phyloP scores from a whole-genome alignment of 2,113 vertebrate genomes.

The Sorex araneus region DNA sequence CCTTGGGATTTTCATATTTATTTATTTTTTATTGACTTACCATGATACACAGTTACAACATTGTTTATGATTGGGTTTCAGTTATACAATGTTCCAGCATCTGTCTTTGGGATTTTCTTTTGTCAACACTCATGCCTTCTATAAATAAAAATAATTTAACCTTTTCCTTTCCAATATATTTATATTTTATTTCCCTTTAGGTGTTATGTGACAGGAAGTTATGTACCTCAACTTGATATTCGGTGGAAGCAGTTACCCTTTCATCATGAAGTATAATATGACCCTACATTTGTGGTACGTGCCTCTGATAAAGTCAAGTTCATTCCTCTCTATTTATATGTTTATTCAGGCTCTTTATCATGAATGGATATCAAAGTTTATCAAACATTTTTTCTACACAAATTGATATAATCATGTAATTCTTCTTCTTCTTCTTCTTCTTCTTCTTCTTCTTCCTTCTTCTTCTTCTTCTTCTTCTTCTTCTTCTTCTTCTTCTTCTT shows the following conservation, averaged over 20 bases:
- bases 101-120: not conserved
- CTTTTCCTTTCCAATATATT: not conserved
- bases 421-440: not conserved
- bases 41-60: no score
- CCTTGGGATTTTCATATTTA: not conserved
- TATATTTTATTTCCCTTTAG: not conserved
- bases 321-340: slow-evolving; percentile 1
- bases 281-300: not conserved
- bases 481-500: slow-evolving; percentile 2
- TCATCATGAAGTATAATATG: not conserved
- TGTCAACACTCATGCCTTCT: not conserved
- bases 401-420: not conserved
- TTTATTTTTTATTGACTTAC: no score
- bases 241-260: not conserved
- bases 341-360: slow-evolving; percentile 11
- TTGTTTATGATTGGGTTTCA: no score
- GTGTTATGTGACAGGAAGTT: not conserved
- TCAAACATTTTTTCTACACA: not conserved
- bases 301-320: not conserved
- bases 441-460: not conserved
- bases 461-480: not conserved
- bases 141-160: slow-evolving; percentile 20
- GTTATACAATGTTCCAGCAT: no score
- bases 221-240: not conserved
- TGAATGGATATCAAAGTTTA: not conserved